phyloP scores from a whole-genome alignment of 2,113 vertebrate species.

The Origma solitaria region DNA sequence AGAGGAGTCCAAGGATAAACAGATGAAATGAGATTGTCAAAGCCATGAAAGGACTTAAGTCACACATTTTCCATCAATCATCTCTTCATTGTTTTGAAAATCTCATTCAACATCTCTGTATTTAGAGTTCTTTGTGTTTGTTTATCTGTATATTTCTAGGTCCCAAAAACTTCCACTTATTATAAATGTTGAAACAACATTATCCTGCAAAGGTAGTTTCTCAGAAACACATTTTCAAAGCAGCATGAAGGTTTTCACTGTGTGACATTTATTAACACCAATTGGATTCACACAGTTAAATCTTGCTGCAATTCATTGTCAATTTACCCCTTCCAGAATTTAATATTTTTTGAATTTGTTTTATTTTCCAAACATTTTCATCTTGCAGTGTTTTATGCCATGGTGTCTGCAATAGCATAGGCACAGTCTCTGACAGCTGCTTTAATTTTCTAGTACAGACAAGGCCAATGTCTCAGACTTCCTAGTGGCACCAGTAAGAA shows the following conservation, averaged over 20 bases:
- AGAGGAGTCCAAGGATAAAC: neutral
- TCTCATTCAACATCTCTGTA: neutral
- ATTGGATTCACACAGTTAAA: slow-evolving; percentile 39
- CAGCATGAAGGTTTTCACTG: neutral
- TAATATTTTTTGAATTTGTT: neutral
- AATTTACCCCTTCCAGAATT: neutral
- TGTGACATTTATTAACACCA: slow-evolving; percentile 20
- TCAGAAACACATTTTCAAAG: slow-evolving; percentile 2
- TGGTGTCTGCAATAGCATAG: neutral
- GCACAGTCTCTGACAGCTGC: neutral
- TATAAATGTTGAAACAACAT: neutral
- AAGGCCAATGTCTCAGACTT: neutral
- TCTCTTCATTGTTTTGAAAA: neutral
- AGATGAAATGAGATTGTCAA: neutral
- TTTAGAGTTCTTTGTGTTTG: neutral
- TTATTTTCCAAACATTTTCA: neutral
- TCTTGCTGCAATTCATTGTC: neutral
- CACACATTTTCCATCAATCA: neutral
- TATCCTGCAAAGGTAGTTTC: neutral
- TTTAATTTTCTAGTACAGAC: neutral
- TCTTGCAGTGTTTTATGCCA: neutral
- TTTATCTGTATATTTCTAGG: neutral
- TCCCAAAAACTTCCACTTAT: neutral
- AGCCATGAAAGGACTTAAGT: neutral
- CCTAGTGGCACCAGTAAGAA: neutral